Evolutionary conservation across 2,888 invertebrate species (phyloP).

Genomic region (Drosophila mayaguana): DNA sequence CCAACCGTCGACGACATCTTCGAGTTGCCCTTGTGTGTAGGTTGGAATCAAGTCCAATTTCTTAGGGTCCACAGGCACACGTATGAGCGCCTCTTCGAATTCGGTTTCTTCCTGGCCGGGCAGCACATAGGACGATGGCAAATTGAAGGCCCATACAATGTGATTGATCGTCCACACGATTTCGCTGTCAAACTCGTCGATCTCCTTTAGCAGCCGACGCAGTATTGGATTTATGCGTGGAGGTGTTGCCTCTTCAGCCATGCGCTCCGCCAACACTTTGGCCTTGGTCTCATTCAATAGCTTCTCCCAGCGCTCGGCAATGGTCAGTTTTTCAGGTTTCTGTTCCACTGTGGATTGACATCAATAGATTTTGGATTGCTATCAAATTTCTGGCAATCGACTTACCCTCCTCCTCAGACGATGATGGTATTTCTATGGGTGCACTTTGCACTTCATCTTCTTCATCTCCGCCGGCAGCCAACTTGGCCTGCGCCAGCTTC

Average conservation of each 20-base stretch:
- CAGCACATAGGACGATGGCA: slow-evolving; percentile 84
- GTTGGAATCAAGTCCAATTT: slow-evolving; percentile 72
- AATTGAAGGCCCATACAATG: slow-evolving; percentile 83
- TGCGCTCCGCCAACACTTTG: slow-evolving; percentile 84
- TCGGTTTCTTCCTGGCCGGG: slow-evolving; percentile 84
- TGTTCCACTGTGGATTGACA: slow-evolving; percentile 41
- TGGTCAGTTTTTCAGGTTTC: slow-evolving; percentile 85
- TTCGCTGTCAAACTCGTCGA: slow-evolving; percentile 86
- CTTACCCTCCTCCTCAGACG: slow-evolving; percentile 73
- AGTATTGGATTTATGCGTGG: slow-evolving; percentile 78
- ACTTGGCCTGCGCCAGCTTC: slow-evolving; percentile 59
- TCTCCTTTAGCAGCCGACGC: slow-evolving; percentile 82
- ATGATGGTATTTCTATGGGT: slow-evolving; percentile 43
- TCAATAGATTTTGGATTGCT: neutral
- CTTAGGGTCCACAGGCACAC: slow-evolving; percentile 82
- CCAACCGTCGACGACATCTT: slow-evolving; percentile 86
- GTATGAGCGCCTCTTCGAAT: slow-evolving; percentile 83
- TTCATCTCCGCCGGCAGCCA: slow-evolving; percentile 45
- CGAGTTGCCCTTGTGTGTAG: slow-evolving; percentile 86
- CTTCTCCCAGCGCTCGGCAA: slow-evolving; percentile 87
- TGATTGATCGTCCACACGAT: slow-evolving; percentile 86
- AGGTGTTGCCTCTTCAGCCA: slow-evolving; percentile 70
- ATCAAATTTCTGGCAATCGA: neutral
- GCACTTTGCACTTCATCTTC: slow-evolving; percentile 42
- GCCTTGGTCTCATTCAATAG: slow-evolving; percentile 86